These are phyloP conservation scores for Neotoxoptera formosana DNA, from an alignment of 1,140 invertebrate species.

Conservation along the genomic window DNA sequence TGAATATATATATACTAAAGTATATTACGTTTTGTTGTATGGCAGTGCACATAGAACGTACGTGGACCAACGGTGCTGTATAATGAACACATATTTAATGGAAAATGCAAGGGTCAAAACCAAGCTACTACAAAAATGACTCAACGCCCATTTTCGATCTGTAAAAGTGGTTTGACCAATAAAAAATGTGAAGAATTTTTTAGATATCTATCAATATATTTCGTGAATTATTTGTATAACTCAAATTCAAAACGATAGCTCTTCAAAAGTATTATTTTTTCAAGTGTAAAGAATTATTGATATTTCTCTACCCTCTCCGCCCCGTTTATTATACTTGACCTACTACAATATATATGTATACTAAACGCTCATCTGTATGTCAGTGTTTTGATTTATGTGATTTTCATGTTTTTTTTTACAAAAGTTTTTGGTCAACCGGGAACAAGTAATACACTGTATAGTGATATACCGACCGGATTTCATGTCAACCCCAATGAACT, in stretches of 20 bases:
- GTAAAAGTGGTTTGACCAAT: neutral
- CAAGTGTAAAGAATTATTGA: neutral
- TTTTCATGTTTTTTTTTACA: neutral
- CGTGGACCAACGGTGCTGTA: neutral
- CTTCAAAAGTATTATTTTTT: neutral
- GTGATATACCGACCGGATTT: slow-evolving; percentile 19
- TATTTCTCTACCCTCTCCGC: neutral
- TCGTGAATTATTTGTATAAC: neutral
- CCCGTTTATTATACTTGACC: neutral
- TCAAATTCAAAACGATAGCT: neutral
- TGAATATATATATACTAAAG: neutral
- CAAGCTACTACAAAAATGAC: neutral
- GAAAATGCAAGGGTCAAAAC: neutral
- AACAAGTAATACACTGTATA: neutral
- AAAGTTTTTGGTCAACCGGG: neutral
- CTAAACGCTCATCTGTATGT: neutral
- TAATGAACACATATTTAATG: neutral
- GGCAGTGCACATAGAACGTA: neutral
- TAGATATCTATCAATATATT: neutral
- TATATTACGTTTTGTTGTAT: neutral
- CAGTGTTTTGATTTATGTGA: slow-evolving; percentile 35
- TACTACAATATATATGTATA: neutral
- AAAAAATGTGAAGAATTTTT: neutral
- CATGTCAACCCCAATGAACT: slow-evolving; percentile 29
- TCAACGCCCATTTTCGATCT: neutral